Base-by-base conservation (phyloP, 2,113 vertebrate genomes). In the Seriola quinqueradiata region DNA sequence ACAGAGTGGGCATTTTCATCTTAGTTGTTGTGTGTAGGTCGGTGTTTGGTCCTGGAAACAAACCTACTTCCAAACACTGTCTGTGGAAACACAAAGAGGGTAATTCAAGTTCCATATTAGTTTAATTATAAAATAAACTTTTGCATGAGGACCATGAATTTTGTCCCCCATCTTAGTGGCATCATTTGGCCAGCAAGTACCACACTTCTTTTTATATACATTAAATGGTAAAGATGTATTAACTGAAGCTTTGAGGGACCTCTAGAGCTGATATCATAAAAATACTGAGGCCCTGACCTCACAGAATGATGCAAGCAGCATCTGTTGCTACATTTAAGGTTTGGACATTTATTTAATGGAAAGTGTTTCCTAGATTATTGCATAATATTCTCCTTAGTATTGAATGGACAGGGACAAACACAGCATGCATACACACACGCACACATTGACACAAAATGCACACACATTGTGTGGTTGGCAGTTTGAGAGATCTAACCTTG, bases 301-400 rank as follows among this genome's bases (percentile, higher is more conserved):
- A 74, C 64, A 75, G 76, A 83, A 61, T 59, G 58, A 40, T 32
- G 46, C 52, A 77, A 61, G 72, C 40, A 70, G 10, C 75, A 73
- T 77, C 79, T 79, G 83, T 69, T 70, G 19, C 59, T 14, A 46
- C 36, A 23, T 76, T 79, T 75, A 68, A 69, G 66, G 66, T 59
- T 77, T 69, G 61, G 75, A 60, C 65, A 67, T 78, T 81, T 58
- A 64, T 52, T 70, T 25, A 58, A 2, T 63, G 61, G 76, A 63
- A 76, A 63, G 38, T 57, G 54, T 67, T 55, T 54, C 34, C 25
- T 64, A 16, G 32, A 2, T 83, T 71, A 79, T 79, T 70, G 54
- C 2, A 17, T n/a, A 23, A 54, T 73, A 48, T 21, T 66, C 23
- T 57, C 4, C 36, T 55, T 54, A 44, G 14, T 38, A 55, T 8